Evolutionary conservation across 2,797 vertebrate genomes (phyloP), one percentile per base, ranked within the genome.

Genomic region (Hafferia zeledoni): DNA sequence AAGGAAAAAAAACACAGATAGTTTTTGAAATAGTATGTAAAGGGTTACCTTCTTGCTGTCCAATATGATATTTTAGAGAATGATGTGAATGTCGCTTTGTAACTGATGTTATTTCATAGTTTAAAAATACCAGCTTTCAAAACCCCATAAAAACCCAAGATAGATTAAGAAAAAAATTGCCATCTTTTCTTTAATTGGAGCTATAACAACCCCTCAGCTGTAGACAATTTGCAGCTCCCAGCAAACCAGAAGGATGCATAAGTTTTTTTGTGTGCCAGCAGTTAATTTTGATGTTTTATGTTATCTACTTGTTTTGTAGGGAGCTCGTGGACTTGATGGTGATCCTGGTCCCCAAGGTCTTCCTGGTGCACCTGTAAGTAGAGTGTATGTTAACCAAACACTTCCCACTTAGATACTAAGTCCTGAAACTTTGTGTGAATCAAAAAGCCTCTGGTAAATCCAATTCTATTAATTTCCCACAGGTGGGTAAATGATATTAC

Each of bases 311-410:
- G 33, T 97, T 87, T 96, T 75, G 14, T 90, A 99, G 99, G 99
- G 99, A 70, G 88, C 96, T 94, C 98, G 99, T 83, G 99, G 99
- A 82, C 97, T 97, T 80, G 99, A 99, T 97, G 99, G 99, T 89
- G 99, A 98, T 17, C 98, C 98, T 85, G 99, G 99, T 71, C 98
- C 98, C n/a, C 98, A 98, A 60, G 99, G 99, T 55, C 98, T 99
- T 77, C 97, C 98, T 70, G 99, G 99, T 68, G 98, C 98, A 71
- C 92, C 96, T 91, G 99, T 99, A 97, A 99, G 99, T 98, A 77
- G 43, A 72, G 16, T 39, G 23, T 60, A 9, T 30, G 12, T 57
- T 55, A 71, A 28, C 44, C 59, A 88, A 61, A 74, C 23, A 2
- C 18, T 68, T 87, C 24, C 25, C 57, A 46, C 28, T 47, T 23